Conservation (phyloP, 2,888 invertebrate species). For the Eremobia ochroleuca region DNA sequence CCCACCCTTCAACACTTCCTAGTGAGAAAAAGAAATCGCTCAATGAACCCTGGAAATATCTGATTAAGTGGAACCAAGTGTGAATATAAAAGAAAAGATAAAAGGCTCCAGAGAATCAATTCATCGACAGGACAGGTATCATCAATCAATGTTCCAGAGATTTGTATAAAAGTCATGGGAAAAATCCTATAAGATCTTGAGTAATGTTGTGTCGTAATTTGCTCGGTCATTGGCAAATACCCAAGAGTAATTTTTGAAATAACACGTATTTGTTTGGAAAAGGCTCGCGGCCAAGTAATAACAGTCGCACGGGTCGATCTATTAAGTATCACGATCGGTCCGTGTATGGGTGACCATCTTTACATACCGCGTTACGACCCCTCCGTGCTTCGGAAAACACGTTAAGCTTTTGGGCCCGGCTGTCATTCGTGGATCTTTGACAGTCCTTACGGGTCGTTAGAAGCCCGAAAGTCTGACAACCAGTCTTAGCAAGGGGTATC, state of each 20-base stretch:
- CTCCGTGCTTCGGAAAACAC: too few species aligned
- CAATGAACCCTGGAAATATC: neutral
- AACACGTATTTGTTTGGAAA: neutral
- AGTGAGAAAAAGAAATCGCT: neutral
- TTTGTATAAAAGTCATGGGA: constrained; percentile 42
- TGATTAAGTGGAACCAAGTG: constrained; percentile 13
- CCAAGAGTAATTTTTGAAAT: neutral
- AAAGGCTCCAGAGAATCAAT: constrained; percentile 19
- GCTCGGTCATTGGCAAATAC: constrained; percentile 39
- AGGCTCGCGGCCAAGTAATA: neutral
- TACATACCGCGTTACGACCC: neutral
- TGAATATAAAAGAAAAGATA: constrained; percentile 17
- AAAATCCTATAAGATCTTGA: constrained; percentile 22
- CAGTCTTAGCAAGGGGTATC: too few species aligned
- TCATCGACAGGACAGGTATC: constrained; percentile 11
- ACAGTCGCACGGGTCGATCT: neutral
- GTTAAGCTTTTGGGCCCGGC: neutral
- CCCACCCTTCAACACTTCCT: neutral
- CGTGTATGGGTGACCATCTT: neutral
- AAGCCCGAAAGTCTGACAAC: too few species aligned
- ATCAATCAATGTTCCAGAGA: constrained; percentile 35
- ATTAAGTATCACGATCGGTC: neutral
- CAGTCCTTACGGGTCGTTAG: too few species aligned
- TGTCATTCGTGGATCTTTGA: too few species aligned
- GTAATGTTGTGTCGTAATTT: constrained; percentile 34